Evolutionary conservation across 23 tunicate species (phyloP).

Genomic region (Botrylloides violaceus): DNA sequence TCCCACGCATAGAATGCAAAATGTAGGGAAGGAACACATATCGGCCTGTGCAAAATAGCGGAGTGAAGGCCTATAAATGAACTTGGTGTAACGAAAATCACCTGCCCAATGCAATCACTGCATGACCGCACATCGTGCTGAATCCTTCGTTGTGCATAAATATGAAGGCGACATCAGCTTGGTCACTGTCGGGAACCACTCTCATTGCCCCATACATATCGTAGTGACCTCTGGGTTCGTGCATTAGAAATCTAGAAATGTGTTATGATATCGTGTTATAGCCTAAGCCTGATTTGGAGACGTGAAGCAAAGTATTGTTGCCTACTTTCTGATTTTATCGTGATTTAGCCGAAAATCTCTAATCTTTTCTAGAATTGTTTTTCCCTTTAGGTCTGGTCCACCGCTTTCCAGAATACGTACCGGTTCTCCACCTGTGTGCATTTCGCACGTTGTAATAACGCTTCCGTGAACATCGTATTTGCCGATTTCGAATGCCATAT

Average conservation of each 20-base stretch:
- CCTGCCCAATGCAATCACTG: slow-evolving; percentile 52
- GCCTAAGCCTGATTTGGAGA: too few relatives aligned
- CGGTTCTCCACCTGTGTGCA: slow-evolving; percentile 68
- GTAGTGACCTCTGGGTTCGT: slow-evolving; percentile 57
- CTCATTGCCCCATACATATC: slow-evolving; percentile 46
- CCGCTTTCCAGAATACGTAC: slow-evolving; percentile 38
- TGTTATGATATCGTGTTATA: too few relatives aligned
- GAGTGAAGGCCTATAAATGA: too few relatives aligned
- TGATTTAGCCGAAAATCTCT: slow-evolving; percentile 18
- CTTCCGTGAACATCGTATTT: slow-evolving; percentile 10
- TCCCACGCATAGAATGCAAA: too few relatives aligned
- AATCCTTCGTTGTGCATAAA: slow-evolving; percentile 67
- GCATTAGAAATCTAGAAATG: slow-evolving; percentile 38
- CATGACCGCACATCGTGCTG: slow-evolving; percentile 68
- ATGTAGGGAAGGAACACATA: too few relatives aligned
- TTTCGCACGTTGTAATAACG: slow-evolving; percentile 32
- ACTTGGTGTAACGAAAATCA: too few relatives aligned
- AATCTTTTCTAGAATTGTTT: slow-evolving; percentile 38
- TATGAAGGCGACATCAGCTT: slow-evolving; percentile 49
- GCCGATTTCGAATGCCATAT: neutral
- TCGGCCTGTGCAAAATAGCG: too few relatives aligned
- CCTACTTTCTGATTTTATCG: slow-evolving; percentile 49
- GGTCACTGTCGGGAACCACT: slow-evolving; percentile 31
- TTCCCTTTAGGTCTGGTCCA: slow-evolving; percentile 32
- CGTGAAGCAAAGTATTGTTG: neutral